phyloP scores from a whole-genome alignment of 2,797 vertebrate species.

The Sternotherus odoratus region DNA sequence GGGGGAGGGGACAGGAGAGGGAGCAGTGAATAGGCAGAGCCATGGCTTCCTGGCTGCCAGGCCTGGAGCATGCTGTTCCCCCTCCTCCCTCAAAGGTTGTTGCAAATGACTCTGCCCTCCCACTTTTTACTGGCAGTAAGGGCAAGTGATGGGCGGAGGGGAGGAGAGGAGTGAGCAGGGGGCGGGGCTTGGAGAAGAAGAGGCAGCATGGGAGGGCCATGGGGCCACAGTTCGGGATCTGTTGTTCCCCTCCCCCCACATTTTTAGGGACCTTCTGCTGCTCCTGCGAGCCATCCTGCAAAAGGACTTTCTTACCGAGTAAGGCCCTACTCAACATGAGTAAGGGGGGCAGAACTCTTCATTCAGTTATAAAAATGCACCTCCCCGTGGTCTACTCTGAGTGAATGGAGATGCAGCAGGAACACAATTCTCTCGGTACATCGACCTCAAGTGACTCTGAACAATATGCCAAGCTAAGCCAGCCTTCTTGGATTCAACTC shows the following conservation, averaged over 20 bases:
- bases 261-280: too few species aligned
- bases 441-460: neutral
- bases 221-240: too few species aligned
- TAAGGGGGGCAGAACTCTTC: neutral
- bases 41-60: neutral
- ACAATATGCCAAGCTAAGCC: neutral
- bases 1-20: accelerated
- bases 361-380: neutral
- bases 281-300: neutral
- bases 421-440: neutral
- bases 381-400: neutral
- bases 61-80: neutral
- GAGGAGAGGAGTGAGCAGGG: too few species aligned
- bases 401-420: neutral
- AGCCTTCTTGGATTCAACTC: neutral
- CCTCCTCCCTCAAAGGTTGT: too few species aligned
- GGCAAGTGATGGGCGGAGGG: too few species aligned
- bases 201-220: too few species aligned
- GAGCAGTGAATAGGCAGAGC: conserved; percentile 25
- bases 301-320: neutral
- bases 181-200: too few species aligned
- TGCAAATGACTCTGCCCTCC: too few species aligned
- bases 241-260: too few species aligned
- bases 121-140: too few species aligned
- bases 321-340: neutral